phyloP scores from a whole-genome alignment of 2,888 invertebrate species.

The Dryomyza anilis region DNA sequence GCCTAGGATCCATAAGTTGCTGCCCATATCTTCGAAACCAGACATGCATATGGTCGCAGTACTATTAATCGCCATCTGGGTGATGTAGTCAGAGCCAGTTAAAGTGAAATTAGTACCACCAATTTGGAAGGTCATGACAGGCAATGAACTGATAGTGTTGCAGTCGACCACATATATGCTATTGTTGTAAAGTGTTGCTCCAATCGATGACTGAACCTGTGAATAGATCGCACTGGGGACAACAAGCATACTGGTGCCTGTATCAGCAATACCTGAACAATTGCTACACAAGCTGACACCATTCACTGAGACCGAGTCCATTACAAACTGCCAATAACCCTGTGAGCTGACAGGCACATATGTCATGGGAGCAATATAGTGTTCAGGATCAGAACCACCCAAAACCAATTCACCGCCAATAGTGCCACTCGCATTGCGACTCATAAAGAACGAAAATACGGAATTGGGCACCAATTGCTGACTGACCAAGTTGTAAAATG shows the following conservation, averaged over 20 bases:
- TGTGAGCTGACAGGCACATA: constrained; percentile 81
- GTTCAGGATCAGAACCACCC: constrained; percentile 88
- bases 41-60: constrained; percentile 76
- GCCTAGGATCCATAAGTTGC: constrained; percentile 88
- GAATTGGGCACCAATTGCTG: constrained; percentile 74
- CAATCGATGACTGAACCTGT: constrained; percentile 76
- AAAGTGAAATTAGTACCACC: constrained; percentile 77
- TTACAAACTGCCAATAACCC: constrained; percentile 95
- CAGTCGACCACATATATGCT: constrained; percentile 71
- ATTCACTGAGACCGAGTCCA: constrained; percentile 71
- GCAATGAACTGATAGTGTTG: constrained; percentile 73
- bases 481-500: constrained; percentile 87
- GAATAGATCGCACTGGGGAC: constrained; percentile 71
- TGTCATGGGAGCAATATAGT: constrained; percentile 69
- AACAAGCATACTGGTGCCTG: constrained; percentile 92
- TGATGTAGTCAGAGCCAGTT: constrained; percentile 79
- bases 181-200: constrained; percentile 60
- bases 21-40: constrained; percentile 81
- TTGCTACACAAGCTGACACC: constrained; percentile 67
- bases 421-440: constrained; percentile 68
- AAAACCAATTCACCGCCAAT: constrained; percentile 87
- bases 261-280: constrained; percentile 93
- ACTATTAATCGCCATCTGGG: constrained; percentile 55
- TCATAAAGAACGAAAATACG: constrained; percentile 93
- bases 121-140: constrained; percentile 75